Evolutionary conservation across 2,888 invertebrate species (phyloP).

Genomic region (Rotaria macrura): DNA sequence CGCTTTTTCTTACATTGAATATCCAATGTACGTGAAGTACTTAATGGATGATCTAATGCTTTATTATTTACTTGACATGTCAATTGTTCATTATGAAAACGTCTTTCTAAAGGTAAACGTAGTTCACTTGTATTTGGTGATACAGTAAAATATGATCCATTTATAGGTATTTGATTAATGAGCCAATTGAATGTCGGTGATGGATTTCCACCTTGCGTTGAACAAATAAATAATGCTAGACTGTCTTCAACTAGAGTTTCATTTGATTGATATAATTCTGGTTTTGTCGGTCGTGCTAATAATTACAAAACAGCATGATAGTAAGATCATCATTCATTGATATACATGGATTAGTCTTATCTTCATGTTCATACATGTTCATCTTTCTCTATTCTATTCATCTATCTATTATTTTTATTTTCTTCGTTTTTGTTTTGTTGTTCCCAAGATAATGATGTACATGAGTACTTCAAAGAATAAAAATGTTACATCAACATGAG

Average conservation of each 20-base stretch:
- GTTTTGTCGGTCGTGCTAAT: neutral
- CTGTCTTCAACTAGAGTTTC: neutral
- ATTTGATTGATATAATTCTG: neutral
- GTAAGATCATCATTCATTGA: neutral
- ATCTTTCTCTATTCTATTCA: neutral
- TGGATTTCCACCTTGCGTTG: slow-evolving; percentile 6
- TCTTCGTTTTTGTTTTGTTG: neutral
- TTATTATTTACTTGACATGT: neutral
- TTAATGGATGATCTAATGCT: slow-evolving; percentile 12
- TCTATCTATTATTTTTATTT: neutral
- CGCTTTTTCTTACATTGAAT: neutral
- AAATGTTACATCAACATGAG: neutral
- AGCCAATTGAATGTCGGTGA: neutral
- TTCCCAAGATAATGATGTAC: slow-evolving; percentile 1
- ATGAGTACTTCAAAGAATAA: neutral
- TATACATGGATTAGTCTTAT: neutral
- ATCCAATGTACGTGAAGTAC: neutral
- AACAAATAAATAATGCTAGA: neutral
- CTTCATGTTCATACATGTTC: neutral
- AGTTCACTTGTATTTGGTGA: neutral
- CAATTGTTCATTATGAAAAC: neutral
- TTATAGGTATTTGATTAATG: neutral
- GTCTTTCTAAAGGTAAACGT: neutral
- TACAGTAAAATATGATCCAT: neutral
- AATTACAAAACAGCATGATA: neutral